phyloP scores from a whole-genome alignment of 2,797 vertebrate species.

The Argyrosomus regius region DNA sequence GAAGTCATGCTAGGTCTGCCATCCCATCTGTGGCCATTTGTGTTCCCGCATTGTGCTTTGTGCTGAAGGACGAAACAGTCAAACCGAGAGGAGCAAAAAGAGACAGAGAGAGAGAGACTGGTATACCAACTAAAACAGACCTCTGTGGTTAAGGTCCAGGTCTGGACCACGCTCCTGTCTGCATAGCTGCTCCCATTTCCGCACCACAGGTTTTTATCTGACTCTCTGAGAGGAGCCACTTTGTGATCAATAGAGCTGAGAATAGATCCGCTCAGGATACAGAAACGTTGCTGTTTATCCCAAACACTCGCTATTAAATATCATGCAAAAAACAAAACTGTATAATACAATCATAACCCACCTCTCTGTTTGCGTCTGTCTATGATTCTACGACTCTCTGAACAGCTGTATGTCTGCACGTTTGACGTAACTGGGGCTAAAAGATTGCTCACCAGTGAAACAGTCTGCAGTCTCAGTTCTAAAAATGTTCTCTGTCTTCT shows the following conservation, averaged over 20 bases:
- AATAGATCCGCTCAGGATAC: constrained; percentile 52
- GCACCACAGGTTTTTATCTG: constrained; percentile 38
- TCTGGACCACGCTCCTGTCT: constrained; percentile 21
- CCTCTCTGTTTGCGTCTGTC: constrained; percentile 28
- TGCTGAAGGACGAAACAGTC: constrained; percentile 73
- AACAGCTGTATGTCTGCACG: constrained; percentile 71
- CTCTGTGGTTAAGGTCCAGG: constrained; percentile 33
- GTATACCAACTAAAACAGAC: constrained; percentile 48
- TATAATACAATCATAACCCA: constrained; percentile 36
- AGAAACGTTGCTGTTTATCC: constrained; percentile 41
- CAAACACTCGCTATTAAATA: constrained; percentile 43
- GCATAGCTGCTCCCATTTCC: constrained; percentile 29
- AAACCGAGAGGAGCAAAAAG: constrained; percentile 33
- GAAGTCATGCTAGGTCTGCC: constrained; percentile 78
- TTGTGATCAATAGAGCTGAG: constrained; percentile 65
- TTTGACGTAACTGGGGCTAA: constrained; percentile 76
- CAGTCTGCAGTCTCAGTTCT: constrained; percentile 68
- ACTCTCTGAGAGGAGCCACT: constrained; percentile 55
- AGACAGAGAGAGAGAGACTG: constrained; percentile 19
- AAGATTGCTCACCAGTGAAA: constrained; percentile 77
- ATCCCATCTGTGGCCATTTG: constrained; percentile 85
- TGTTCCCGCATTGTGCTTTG: constrained; percentile 70
- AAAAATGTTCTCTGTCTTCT: constrained; percentile 73
- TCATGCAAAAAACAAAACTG: constrained; percentile 46
- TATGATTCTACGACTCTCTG: constrained; percentile 48